Base-by-base conservation (phyloP, 2,888 invertebrate genomes). In the Acrobasis suavella region DNA sequence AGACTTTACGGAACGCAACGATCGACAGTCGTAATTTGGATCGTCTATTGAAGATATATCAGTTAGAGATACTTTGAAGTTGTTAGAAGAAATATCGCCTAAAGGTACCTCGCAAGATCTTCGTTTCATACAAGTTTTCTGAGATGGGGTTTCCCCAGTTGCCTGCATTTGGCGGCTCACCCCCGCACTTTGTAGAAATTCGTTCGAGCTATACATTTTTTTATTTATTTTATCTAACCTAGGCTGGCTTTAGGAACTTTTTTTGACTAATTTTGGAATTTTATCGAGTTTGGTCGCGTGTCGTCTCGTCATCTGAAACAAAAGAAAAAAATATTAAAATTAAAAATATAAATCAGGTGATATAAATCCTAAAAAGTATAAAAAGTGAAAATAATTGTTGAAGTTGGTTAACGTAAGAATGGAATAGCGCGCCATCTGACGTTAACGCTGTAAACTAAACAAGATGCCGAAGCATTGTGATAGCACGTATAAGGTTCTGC, bases 151-250 rank as follows among this genome's bases (percentile, higher is more conserved):
- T 65, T 92, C 92, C 3, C 91, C 92, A 2, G 92, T 91, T 1
- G 92, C 92, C 65, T 91, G 89, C 91, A 91, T 91, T 66, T 91
- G 90, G 9, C 91, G 87, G 70, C 91, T 91, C 0, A 92, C 91
- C 65, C 91, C 91, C 8, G 91, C 90, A 67, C 91, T 91, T 15
- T 90, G 91, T 66, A 91, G 69, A 68, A 91, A 92, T 75, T 92
- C 92, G 69, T 84, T 92, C 7, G 92, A 92, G 76, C 83, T 89
- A 69, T 91, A 92, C 83, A 92, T 91, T 84, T 76, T 85, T 50
- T 38, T n/a, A n/a, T n/a, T 59, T 46, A 14, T 51, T n/a, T 9
- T 52, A 39, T 39, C 39, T 56, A 56, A 56, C 15, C 56, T 77
- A 55, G 68, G 69, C 76, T 86, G 83, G 73, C 70, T 70, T 81